phyloP scores from a whole-genome alignment of 2,888 invertebrate genomes.

The Dynastes hyllus region DNA sequence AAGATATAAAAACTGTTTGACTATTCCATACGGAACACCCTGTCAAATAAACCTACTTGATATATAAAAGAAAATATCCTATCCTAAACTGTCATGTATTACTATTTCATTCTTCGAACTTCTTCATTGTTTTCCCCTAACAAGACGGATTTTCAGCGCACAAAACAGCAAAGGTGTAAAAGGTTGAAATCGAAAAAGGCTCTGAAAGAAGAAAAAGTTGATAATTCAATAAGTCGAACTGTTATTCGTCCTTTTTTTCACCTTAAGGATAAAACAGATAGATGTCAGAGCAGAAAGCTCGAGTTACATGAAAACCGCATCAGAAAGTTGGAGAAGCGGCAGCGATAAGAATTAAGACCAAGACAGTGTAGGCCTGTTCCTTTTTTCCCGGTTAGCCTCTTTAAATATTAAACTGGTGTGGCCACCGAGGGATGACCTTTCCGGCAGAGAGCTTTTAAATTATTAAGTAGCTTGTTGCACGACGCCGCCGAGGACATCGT shows the following conservation, averaged over 20 bases:
- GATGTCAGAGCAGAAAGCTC: background rate
- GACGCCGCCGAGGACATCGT: slow-evolving; percentile 7
- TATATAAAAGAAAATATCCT: too few species aligned
- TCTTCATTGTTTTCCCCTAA: too few species aligned
- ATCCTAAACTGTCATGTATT: too few species aligned
- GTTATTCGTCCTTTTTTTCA: too few species aligned
- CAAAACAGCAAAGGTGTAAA: background rate
- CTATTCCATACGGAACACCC: too few species aligned
- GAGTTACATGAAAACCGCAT: background rate
- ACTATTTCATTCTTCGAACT: too few species aligned
- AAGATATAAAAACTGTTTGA: too few species aligned
- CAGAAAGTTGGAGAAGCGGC: background rate
- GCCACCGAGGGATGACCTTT: slow-evolving; percentile 5
- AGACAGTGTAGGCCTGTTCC: too few species aligned
- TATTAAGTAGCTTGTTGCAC: slow-evolving; percentile 39
- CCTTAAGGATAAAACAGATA: too few species aligned
- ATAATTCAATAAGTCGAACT: background rate
- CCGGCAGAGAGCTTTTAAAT: background rate
- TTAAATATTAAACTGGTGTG: slow-evolving; percentile 19
- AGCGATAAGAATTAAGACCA: background rate
- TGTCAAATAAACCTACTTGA: too few species aligned
- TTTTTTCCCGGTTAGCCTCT: background rate
- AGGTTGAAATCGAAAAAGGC: background rate
- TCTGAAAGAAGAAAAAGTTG: background rate
- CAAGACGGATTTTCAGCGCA: too few species aligned